Percentiles rank a stretch among this genome's conserved stretches.
Evolutionary conservation across 2,888 invertebrate species (phyloP).

Genomic region (Watsonalla binaria): DNA sequence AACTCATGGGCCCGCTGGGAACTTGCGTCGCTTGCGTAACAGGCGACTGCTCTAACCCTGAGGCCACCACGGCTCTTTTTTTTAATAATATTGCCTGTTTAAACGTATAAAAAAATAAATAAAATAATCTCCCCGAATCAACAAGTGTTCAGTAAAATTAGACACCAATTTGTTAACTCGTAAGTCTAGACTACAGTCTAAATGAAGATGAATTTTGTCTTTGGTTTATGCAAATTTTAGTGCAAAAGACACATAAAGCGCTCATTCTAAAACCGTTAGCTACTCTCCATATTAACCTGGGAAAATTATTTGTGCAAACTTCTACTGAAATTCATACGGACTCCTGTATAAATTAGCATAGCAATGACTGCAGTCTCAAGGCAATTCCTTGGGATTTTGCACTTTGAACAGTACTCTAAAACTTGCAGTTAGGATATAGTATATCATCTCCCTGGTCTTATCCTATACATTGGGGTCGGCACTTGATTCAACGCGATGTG

Average conservation of each 20-base stretch:
- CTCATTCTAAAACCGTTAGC: conserved; percentile 27
- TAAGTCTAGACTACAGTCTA: neutral
- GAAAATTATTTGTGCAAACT: conserved; percentile 29
- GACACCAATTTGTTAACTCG: neutral
- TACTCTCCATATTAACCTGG: conserved; percentile 18
- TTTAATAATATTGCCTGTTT: too few species aligned
- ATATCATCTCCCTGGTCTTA: too few species aligned
- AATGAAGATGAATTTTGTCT: neutral
- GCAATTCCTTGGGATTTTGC: neutral
- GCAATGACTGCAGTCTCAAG: conserved; percentile 20
- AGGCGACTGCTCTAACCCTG: too few species aligned
- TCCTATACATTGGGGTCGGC: too few species aligned
- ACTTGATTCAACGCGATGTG: too few species aligned
- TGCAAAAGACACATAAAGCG: conserved; percentile 1
- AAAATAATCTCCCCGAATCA: too few species aligned
- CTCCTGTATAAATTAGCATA: conserved; percentile 42
- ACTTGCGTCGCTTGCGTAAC: too few species aligned
- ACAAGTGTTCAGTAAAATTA: neutral
- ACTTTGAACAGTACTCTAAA: neutral
- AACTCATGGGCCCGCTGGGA: too few species aligned
- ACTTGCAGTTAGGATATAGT: neutral
- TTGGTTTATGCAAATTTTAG: neutral
- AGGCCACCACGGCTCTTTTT: too few species aligned
- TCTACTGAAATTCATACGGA: conserved; percentile 32
- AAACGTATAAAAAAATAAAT: too few species aligned